Conservation (phyloP, 2,888 invertebrate species). For the Heliconius erato region DNA sequence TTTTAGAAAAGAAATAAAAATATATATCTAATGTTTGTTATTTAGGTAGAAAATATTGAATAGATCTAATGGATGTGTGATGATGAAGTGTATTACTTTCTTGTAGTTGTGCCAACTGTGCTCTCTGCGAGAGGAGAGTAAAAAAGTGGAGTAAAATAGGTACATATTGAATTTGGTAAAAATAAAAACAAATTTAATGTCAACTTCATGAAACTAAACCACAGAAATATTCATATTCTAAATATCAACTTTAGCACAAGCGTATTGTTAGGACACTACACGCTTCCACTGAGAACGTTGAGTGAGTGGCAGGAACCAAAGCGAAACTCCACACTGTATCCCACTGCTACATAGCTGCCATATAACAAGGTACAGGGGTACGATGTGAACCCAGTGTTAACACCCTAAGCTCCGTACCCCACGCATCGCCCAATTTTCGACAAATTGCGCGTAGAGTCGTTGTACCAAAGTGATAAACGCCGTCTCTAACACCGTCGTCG, state of each 20-base stretch:
- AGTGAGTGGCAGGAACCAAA: not conserved
- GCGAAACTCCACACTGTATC: too few species aligned
- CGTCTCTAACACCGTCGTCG: too few species aligned
- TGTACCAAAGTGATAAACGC: too few species aligned
- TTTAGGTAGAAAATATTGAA: not conserved
- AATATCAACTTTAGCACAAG: not conserved
- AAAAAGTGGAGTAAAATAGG: too few species aligned
- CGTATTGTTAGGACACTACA: not conserved
- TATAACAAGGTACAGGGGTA: too few species aligned
- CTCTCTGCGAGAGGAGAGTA: not conserved
- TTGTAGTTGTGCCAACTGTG: not conserved
- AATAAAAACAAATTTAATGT: not conserved
- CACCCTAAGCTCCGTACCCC: too few species aligned
- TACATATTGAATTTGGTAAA: too few species aligned
- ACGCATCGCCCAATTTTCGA: too few species aligned
- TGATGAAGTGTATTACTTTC: not conserved
- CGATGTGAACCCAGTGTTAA: too few species aligned
- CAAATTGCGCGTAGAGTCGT: too few species aligned
- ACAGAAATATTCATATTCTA: not conserved
- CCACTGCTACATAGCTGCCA: too few species aligned
- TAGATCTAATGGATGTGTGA: not conserved
- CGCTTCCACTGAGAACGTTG: not conserved
- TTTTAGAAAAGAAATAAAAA: not conserved
- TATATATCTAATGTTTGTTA: not conserved
- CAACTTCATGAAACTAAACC: not conserved